Percentiles rank a stretch among this genome's conserved stretches.
phyloP scores from a whole-genome alignment of 1,140 invertebrate genomes.

The Temnothorax longispinosus region DNA sequence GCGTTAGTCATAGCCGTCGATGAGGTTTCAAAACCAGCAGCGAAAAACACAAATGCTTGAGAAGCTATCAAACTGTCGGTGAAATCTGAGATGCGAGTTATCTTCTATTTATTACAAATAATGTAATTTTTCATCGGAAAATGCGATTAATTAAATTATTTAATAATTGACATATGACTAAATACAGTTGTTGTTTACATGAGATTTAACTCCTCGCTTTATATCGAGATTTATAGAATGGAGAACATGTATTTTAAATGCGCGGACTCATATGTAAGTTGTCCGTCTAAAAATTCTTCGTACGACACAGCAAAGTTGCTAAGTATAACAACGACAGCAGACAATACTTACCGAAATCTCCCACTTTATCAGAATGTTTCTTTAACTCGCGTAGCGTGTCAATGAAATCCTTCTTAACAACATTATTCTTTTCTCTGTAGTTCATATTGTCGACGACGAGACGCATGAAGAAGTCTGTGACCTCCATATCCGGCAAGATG shows the following conservation, averaged over 20 bases:
- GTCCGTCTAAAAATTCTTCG: no score
- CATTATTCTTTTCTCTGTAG: constrained; percentile 84
- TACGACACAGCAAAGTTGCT: neutral
- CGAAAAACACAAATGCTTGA: constrained; percentile 83
- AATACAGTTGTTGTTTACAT: neutral
- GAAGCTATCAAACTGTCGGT: constrained; percentile 77
- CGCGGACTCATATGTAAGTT: no score
- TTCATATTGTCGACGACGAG: constrained; percentile 83
- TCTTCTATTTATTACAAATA: neutral
- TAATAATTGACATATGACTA: no score
- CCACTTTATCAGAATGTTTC: neutral
- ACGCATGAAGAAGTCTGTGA: constrained; percentile 85
- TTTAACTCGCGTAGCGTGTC: constrained; percentile 73
- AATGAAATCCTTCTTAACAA: constrained; percentile 86
- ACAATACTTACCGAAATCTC: constrained; percentile 42
- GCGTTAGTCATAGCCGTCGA: constrained; percentile 84
- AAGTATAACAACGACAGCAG: neutral
- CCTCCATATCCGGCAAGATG: constrained; percentile 71
- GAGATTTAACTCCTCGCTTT: neutral
- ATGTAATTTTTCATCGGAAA: no score
- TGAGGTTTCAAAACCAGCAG: constrained; percentile 88
- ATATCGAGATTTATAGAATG: no score
- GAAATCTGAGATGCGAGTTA: constrained; percentile 64
- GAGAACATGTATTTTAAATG: no score
- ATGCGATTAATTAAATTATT: neutral